Evolutionary conservation across 1,140 invertebrate genomes (phyloP).

Genomic region (Drosophila pallidifrons): DNA sequence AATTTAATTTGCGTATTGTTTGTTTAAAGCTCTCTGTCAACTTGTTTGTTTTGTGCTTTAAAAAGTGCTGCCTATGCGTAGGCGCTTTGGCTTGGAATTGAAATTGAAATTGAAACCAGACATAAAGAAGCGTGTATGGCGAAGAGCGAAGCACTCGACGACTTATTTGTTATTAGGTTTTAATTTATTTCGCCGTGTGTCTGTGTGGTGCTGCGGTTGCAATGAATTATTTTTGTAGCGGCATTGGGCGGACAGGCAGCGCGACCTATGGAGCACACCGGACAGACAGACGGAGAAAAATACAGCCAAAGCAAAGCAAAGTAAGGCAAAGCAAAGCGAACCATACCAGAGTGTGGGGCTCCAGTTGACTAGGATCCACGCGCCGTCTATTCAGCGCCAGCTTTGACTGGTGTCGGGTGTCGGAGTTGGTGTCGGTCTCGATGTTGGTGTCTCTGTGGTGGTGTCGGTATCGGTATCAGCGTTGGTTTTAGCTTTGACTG

Average conservation of each 20-base stretch:
- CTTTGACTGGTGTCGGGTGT: slow-evolving; percentile 32
- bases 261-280: slow-evolving; percentile 41
- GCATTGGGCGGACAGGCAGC: slow-evolving; percentile 76
- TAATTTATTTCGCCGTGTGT: slow-evolving; percentile 76
- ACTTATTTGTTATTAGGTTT: slow-evolving; percentile 83
- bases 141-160: slow-evolving; percentile 48
- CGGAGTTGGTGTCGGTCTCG: slow-evolving; percentile 25
- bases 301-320: background rate
- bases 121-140: slow-evolving; percentile 22
- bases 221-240: slow-evolving; percentile 75
- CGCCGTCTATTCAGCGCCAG: slow-evolving; percentile 47
- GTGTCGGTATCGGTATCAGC: slow-evolving; percentile 17
- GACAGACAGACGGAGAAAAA: slow-evolving; percentile 13
- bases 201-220: slow-evolving; percentile 48
- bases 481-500: slow-evolving; percentile 22
- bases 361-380: slow-evolving; percentile 67
- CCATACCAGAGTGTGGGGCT: slow-evolving; percentile 11
- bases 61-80: slow-evolving; percentile 51
- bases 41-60: background rate
- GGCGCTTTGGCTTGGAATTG: slow-evolving; percentile 44
- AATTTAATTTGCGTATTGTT: too few relatives aligned
- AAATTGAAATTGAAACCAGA: slow-evolving; percentile 40
- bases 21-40: background rate
- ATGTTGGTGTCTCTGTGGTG: slow-evolving; percentile 27
- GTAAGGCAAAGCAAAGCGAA: slow-evolving; percentile 3